These are phyloP conservation scores for Pangasius sanitwongsei DNA, from an alignment of 2,797 vertebrate species.

Conservation along the genomic window DNA sequence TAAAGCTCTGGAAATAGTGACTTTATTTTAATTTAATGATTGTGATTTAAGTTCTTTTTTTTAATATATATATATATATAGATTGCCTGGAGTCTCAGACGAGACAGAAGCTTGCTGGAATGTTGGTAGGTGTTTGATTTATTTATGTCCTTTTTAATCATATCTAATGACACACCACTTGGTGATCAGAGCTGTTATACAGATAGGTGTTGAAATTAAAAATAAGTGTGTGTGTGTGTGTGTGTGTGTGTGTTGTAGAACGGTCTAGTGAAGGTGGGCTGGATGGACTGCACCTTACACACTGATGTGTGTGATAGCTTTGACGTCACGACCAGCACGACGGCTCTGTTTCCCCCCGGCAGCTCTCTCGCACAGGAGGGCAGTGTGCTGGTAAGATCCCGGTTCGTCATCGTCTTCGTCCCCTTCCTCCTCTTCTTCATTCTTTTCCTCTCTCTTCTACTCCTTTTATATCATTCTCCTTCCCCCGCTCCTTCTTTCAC, in stretches of 20 bases:
- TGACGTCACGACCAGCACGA: constrained; percentile 84
- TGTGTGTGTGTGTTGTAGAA: constrained; percentile 74
- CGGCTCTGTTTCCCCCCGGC: constrained; percentile 90
- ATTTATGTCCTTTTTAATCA: neutral
- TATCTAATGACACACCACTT: neutral
- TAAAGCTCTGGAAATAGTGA: neutral
- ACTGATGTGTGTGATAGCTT: constrained; percentile 87
- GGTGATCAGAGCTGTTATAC: neutral
- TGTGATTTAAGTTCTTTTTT: neutral
- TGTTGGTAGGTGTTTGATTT: constrained; percentile 79
- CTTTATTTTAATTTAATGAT: neutral
- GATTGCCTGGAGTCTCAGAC: constrained; percentile 83
- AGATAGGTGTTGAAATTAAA: neutral
- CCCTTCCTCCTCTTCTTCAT: neutral
- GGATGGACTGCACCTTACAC: constrained; percentile 90
- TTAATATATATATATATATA: constrained; percentile 56
- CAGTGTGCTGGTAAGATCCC: constrained; percentile 80
- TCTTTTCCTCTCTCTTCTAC: neutral
- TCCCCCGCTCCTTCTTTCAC: neutral
- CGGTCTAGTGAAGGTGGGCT: constrained; percentile 90
- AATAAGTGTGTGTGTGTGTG: constrained; percentile 5
- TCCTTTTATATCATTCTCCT: too few relatives aligned
- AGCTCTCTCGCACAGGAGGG: constrained; percentile 83
- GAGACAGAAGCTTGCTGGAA: constrained; percentile 82
- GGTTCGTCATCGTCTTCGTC: neutral